Base-by-base conservation (phyloP, 2,113 vertebrate species). In the Sprattus sprattus region DNA sequence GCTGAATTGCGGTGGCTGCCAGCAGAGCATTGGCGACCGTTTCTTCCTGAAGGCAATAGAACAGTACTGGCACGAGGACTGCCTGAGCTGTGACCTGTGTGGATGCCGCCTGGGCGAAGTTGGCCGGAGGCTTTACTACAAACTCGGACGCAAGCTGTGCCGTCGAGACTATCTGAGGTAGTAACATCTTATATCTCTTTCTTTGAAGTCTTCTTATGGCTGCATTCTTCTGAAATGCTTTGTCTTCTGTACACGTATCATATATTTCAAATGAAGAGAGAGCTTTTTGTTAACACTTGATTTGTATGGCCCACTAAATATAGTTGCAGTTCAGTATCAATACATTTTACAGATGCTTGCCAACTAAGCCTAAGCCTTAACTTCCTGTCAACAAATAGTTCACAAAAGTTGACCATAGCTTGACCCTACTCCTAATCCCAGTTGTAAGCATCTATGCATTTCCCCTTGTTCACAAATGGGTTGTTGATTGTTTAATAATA, bases 51-150 rank as follows among this genome's bases (percentile, higher is more conserved):
- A 99, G 92, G 98, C 98, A 94, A 99, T 99, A 32, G 98, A 99
- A 87, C 98, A 98, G 93, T 99, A 99, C 95, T 99, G 98, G 98
- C 98, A 99, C 0, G 98, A 99, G 89, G 98, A 99, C 93, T 99
- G 98, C 85, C 96, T 99, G 88, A 99, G 98, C 95, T 99, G 98
- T 0, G 98, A 99, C 93, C 95, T 99, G 64, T 99, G 98, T 0
- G 98, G 98, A 52, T 99, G 98, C 88, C 93, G 98, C 20, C 95
- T 99, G 1, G 98, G 98, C 0, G 98, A 99, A 89, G 98, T 99
- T 88, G 98, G 98, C 9, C 94, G 98, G 10, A 94, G 98, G 44
- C 92, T 99, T 80, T 99, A 99, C 91, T 99, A 97, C 95, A 99
- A 99, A 88, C 95, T 99, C 90, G 98, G 98, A 85, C 95, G 98